Evolutionary conservation across 2,888 invertebrate species (phyloP), one percentile per base, ranked within the genome.

Genomic region (Hyppa rectilinea): DNA sequence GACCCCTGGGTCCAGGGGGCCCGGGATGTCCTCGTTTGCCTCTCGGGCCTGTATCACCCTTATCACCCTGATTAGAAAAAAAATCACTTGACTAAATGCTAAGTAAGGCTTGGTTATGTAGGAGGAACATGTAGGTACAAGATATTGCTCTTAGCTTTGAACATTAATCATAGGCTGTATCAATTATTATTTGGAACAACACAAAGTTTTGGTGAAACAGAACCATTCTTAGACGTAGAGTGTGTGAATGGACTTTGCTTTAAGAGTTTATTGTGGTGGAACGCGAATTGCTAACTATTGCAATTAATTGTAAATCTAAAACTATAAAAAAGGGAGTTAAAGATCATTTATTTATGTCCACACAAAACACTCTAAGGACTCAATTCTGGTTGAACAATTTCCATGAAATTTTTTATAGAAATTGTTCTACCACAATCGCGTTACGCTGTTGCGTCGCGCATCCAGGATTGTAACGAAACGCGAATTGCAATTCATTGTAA

Each of bases 1-100:
- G 96, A 0, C 98, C 98, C 64, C 97, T 95, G 81, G 97, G 97
- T 0, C 98, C 98, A 36, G 97, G 97, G 53, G 98, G 98, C 2
- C 98, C 98, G 84, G 98, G 98, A 74, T 98, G 98, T 20, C 98
- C 98, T 91, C 97, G 96, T 81, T 96, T 96, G 1, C 96, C 96
- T 40, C 94, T 88, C 3, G 92, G 93, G 2, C 96, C 96, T 1
- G 92, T 85, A 75, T 96, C 96, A 5, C 96, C 96, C 87, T 94
- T 95, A 50, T 95, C 96, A 29, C 96, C 96, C 95, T 95, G 80
- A 79, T 75, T 31, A 58, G 47, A 65, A 74, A 79, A 64, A 10
- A 52, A 6, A 9, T n/a, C 4, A 20, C 20, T 31, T 40, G 10
- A 40, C 45, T 34, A 53, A 0, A 47, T 29, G 34, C 34, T 65